phyloP scores from a whole-genome alignment of 2,797 vertebrate genomes.

The Oophaga sylvatica region DNA sequence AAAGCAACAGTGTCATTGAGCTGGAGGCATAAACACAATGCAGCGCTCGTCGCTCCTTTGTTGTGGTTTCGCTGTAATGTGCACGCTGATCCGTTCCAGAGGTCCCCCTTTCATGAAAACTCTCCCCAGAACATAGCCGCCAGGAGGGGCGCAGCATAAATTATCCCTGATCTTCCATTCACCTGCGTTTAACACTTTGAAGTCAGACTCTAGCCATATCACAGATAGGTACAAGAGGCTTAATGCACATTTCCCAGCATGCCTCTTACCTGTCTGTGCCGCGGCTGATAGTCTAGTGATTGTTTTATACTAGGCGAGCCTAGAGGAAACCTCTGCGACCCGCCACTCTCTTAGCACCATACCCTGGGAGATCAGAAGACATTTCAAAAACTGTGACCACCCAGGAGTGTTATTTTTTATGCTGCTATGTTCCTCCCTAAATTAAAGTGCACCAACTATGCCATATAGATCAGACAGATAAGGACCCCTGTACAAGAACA shows the following conservation, averaged over 20 bases:
- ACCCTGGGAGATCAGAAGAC: background rate
- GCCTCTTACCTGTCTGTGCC: slow-evolving; percentile 7
- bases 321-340: background rate
- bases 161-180: slow-evolving; percentile 48
- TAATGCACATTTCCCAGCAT: slow-evolving; percentile 39
- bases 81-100: slow-evolving; percentile 35
- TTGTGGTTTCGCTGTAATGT: slow-evolving; percentile 35
- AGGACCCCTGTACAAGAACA: too few species aligned
- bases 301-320: background rate
- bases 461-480: background rate
- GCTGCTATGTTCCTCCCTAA: background rate
- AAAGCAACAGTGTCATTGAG: slow-evolving; percentile 36
- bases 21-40: slow-evolving; percentile 50
- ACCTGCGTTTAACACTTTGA: slow-evolving; percentile 48
- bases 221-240: slow-evolving; percentile 7
- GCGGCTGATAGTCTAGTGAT: slow-evolving; percentile 8
- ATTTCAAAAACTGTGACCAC: background rate
- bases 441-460: background rate
- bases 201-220: slow-evolving; percentile 26
- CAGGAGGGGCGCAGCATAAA: slow-evolving; percentile 29
- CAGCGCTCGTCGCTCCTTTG: slow-evolving; percentile 37
- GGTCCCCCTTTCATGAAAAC: slow-evolving; percentile 45
- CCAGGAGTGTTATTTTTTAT: background rate
- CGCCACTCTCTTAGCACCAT: background rate
- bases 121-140: slow-evolving; percentile 32